Evolutionary conservation across 2,888 invertebrate species (phyloP).

Genomic region (Strigamia transsilvanica): DNA sequence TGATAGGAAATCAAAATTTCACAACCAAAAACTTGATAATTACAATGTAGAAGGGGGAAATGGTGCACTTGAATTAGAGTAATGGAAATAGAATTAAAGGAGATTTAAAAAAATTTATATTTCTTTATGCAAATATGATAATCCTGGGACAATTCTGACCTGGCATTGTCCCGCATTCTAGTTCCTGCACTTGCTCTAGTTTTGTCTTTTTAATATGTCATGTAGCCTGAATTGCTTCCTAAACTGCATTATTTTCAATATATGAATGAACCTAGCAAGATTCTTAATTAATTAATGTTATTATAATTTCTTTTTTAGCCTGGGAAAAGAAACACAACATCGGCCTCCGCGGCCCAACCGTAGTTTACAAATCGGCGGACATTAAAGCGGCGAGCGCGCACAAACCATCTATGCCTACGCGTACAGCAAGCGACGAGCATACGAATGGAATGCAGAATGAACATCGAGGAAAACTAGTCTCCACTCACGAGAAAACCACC

Average conservation of each 20-base stretch:
- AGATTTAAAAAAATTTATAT: neutral
- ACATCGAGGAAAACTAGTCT: constrained; percentile 30
- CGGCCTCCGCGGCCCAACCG: constrained; percentile 62
- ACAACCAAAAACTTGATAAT: too few relatives aligned
- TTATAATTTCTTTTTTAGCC: constrained; percentile 57
- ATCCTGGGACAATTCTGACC: neutral
- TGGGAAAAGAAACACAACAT: constrained; percentile 62
- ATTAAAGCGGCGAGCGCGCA: neutral
- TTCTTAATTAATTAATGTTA: neutral
- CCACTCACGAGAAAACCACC: constrained; percentile 24
- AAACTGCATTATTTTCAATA: too few relatives aligned
- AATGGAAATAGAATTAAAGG: too few relatives aligned
- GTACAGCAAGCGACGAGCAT: neutral
- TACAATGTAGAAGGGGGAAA: too few relatives aligned
- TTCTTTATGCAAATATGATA: neutral
- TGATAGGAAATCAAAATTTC: too few relatives aligned
- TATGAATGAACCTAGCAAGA: neutral
- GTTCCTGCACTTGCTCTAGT: neutral
- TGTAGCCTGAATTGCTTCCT: neutral
- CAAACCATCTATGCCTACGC: neutral
- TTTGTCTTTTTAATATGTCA: neutral
- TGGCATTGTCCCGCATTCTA: neutral
- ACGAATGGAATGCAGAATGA: neutral
- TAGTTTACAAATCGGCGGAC: constrained; percentile 61
- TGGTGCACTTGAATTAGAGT: too few relatives aligned